phyloP scores from a whole-genome alignment of 1,140 invertebrate species.

The Meloidogyne exigua region DNA sequence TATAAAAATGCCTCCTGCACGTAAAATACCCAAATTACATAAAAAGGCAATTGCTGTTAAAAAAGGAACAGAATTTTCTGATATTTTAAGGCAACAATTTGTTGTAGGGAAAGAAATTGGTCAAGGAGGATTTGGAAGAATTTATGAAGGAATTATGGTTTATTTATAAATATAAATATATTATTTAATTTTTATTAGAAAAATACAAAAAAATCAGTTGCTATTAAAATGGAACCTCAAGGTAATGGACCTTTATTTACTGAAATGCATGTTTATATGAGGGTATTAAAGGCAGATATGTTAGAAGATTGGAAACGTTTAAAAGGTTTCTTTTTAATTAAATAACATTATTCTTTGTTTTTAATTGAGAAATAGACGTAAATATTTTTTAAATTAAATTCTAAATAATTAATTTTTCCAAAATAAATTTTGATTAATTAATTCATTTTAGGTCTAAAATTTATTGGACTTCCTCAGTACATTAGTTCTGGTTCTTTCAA shows the following conservation, averaged over 20 bases:
- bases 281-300: conserved; percentile 43
- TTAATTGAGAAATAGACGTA: neutral
- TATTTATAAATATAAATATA: conserved; percentile 28
- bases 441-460: conserved; percentile 36
- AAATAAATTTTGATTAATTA: neutral
- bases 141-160: conserved; percentile 54
- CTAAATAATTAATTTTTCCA: too few species aligned
- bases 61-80: conserved; percentile 35
- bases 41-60: conserved; percentile 20
- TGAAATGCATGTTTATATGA: conserved; percentile 51
- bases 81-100: conserved; percentile 40
- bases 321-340: conserved; percentile 47
- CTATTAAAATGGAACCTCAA: conserved; percentile 52
- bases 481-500: conserved; percentile 42
- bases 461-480: conserved; percentile 41
- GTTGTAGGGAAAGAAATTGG: conserved; percentile 57
- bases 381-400: too few species aligned
- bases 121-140: conserved; percentile 52
- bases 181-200: conserved; percentile 19
- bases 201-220: conserved; percentile 33
- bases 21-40: conserved; percentile 35
- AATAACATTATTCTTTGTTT: conserved; percentile 26
- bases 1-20: conserved; percentile 24
- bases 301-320: conserved; percentile 44
- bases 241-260: conserved; percentile 54